A percentile compares a stretch with the other conserved stretches of the same genome.
Evolutionary conservation across 2,888 invertebrate species (phyloP).

Genomic region (Dryobota labecula): DNA sequence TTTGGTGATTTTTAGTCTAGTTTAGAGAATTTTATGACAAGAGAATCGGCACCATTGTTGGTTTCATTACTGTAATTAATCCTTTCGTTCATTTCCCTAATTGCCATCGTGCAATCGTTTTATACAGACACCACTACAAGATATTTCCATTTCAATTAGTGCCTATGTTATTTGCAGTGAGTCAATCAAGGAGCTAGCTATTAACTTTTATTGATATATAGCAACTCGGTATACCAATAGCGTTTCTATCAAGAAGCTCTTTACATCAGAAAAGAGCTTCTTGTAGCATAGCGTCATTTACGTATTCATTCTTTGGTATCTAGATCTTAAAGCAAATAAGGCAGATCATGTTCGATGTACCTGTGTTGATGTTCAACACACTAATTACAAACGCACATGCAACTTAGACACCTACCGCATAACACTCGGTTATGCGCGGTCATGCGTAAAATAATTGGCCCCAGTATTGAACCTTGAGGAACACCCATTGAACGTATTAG

Average conservation of each 20-base stretch:
- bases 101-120: constrained; percentile 1
- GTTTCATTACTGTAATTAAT: not conserved
- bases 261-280: no score
- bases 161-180: constrained; percentile 7
- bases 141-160: constrained; percentile 12
- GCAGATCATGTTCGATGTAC: not conserved
- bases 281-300: not conserved
- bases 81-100: constrained; percentile 5
- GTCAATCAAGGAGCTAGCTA: not conserved
- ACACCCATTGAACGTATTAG: constrained; percentile 27
- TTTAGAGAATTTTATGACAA: no score
- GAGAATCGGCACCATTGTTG: no score
- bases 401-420: not conserved
- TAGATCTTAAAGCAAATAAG: not conserved
- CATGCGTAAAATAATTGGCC: constrained; percentile 8
- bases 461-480: constrained; percentile 27
- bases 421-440: not conserved
- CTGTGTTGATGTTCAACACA: constrained; percentile 4
- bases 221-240: not conserved
- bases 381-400: constrained; percentile 39
- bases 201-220: constrained; percentile 5
- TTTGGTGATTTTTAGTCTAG: no score
- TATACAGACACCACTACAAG: constrained; percentile 13
- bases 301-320: not conserved
- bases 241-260: no score